Evolutionary conservation across 2,888 invertebrate genomes (phyloP), one percentile per base, ranked within the genome.

Genomic region (Endomychus coccineus): DNA sequence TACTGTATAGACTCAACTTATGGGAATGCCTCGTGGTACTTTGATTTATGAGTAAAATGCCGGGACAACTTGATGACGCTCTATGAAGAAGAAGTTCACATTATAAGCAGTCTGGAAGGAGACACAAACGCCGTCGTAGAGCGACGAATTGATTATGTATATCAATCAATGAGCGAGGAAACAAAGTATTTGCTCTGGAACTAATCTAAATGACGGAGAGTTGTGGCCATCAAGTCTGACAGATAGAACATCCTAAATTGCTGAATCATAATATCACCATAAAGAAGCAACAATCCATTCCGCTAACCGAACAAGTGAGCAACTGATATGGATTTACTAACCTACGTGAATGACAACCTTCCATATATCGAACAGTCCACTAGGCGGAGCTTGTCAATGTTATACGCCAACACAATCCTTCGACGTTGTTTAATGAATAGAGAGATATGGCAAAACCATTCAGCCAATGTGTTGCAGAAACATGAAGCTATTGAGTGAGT

Each of bases 401-500:
- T 54, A 55, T 19, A 9, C 33, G n/a, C n/a, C n/a, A 45, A 56
- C n/a, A 42, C 54, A 1, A 9, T 54, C 2, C 24, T 39, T 3
- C 42, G 53, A 10, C 35, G 43, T 14, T 58, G 58, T 23, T 24
- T 49, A 7, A 1, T 52, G 2, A 48, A 53, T 14, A 30, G 48
- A 13, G 51, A 56, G 27, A 46, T 55, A 1, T 4, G 56, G 2
- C 43, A 39, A 16, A 55, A 50, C 17, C 35, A 55, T 2, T 34
- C 55, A 4, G 25, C 49, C 1, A 34, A 48, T 4, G 52, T 52
- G 2, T 43, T 44, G 0, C n/a, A 48, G 0, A 3, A 42, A 3
- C 58, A 50, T 0, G 48, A 55, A 25, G 42, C 48, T 27, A 46
- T 58, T 6, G n/a, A n/a, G n/a, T n/a, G n/a, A n/a, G n/a, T n/a